Evolutionary conservation across 2,888 invertebrate genomes (phyloP).

Genomic region (Microctonus brassicae): DNA sequence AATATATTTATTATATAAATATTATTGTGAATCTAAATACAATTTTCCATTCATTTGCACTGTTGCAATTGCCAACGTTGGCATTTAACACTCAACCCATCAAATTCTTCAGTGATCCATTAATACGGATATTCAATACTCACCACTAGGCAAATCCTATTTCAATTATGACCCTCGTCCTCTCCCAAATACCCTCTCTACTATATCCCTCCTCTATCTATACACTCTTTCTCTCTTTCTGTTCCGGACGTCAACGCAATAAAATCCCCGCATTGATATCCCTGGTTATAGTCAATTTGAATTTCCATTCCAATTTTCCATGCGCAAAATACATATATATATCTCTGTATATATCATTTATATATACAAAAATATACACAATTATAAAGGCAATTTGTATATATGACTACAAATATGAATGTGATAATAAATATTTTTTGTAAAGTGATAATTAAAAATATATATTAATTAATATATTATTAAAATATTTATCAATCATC

Average conservation of each 20-base stretch:
- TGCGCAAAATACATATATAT: not conserved
- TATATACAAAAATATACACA: not conserved
- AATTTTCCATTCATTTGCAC: not conserved
- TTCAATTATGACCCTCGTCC: conserved; percentile 19
- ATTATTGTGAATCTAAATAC: too few species aligned
- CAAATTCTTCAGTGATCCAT: conserved; percentile 19
- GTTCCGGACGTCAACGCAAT: conserved; percentile 11
- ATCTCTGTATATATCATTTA: not conserved
- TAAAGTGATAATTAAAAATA: too few species aligned
- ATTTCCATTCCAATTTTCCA: conserved; percentile 10
- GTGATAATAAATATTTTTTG: too few species aligned
- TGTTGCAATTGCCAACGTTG: not conserved
- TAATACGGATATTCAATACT: conserved; percentile 24
- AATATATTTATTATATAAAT: too few species aligned
- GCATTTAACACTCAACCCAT: not conserved
- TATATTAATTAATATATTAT: too few species aligned
- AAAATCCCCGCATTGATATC: conserved; percentile 20
- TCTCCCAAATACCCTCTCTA: not conserved
- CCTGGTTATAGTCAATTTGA: conserved; percentile 12
- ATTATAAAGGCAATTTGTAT: too few species aligned
- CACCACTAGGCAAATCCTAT: conserved; percentile 22
- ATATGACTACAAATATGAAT: too few species aligned
- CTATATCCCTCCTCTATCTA: not conserved
- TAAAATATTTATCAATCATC: too few species aligned
- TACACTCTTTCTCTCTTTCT: not conserved